Conservation (phyloP, 37 sponge, comb jelly and placozoan genomes). For the Petrosia ficiformis region DNA sequence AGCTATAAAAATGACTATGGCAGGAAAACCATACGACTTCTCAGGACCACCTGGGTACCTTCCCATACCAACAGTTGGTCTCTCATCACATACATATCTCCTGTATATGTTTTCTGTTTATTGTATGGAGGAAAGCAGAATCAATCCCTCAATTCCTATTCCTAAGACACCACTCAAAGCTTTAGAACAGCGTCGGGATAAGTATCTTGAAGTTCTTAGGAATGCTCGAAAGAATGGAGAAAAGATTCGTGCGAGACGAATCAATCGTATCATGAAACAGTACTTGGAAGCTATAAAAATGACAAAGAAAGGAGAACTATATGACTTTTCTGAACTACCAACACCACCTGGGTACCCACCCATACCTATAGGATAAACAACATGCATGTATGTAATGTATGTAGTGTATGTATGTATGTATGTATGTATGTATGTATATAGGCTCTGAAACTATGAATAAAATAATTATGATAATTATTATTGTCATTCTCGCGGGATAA, state of each 20-base stretch:
- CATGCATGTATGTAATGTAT: neutral
- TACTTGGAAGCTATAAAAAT: slow-evolving; percentile 74
- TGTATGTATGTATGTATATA: no score
- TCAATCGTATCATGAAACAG: slow-evolving; percentile 53
- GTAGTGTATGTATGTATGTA: no score
- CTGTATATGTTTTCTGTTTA: slow-evolving; percentile 32
- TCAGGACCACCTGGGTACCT: slow-evolving; percentile 92
- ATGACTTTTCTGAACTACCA: slow-evolving; percentile 73
- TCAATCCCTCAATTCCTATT: slow-evolving; percentile 3
- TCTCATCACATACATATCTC: neutral
- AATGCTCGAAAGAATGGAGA: slow-evolving; percentile 47
- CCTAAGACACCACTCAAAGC: slow-evolving; percentile 63
- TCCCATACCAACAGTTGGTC: slow-evolving; percentile 65
- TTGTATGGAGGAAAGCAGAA: slow-evolving; percentile 1
- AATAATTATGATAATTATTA: no score
- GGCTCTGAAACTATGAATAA: no score
- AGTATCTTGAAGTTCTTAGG: slow-evolving; percentile 62
- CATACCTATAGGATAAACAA: neutral
- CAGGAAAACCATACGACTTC: slow-evolving; percentile 61
- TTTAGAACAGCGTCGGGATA: slow-evolving; percentile 41
- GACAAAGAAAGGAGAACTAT: slow-evolving; percentile 75
- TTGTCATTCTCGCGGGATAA: no score
- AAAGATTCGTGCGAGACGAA: slow-evolving; percentile 57
- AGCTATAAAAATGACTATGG: slow-evolving; percentile 74
- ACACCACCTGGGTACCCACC: slow-evolving; percentile 52